A percentile compares a stretch with the other conserved stretches of the same genome.
phyloP scores from a whole-genome alignment of 1,140 invertebrate species.

The Pteromalus puparum region DNA sequence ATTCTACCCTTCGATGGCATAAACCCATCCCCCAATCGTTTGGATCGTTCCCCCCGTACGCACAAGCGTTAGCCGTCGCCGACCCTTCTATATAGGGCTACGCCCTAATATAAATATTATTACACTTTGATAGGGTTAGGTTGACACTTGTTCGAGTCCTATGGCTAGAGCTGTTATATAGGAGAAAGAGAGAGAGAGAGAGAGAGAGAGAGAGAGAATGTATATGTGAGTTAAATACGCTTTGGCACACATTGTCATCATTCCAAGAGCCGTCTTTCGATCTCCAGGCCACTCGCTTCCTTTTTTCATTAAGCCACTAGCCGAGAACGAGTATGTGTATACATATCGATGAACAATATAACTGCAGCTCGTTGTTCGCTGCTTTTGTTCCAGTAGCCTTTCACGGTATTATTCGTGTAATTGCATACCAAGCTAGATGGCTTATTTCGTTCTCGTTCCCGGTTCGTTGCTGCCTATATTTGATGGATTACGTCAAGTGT shows the following conservation, averaged over 20 bases:
- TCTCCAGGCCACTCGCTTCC: not conserved
- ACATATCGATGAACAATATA: constrained; percentile 13
- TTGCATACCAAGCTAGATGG: constrained; percentile 14
- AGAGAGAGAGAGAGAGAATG: constrained; percentile 7
- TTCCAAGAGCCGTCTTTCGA: not conserved
- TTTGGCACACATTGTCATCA: constrained; percentile 8
- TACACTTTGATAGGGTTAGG: constrained; percentile 75
- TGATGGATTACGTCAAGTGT: constrained; percentile 15
- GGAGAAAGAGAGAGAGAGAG: not conserved
- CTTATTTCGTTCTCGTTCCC: not conserved
- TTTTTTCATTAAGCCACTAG: constrained; percentile 30
- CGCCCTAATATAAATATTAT: constrained; percentile 76
- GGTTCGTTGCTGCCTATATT: not conserved
- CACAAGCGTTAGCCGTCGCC: constrained; percentile 1
- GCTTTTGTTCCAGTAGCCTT: not conserved
- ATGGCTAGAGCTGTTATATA: not conserved
- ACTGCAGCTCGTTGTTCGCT: constrained; percentile 15
- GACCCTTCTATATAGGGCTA: constrained; percentile 63
- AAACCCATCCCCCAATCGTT: constrained; percentile 20
- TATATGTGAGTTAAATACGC: not conserved
- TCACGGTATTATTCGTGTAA: not conserved
- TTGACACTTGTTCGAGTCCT: constrained; percentile 66
- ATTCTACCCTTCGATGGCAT: constrained; percentile 19
- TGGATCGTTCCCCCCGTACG: not conserved
- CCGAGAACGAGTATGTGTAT: not conserved